Evolutionary conservation across 2,113 vertebrate species (phyloP).

Genomic region (Myocastor coypus): DNA sequence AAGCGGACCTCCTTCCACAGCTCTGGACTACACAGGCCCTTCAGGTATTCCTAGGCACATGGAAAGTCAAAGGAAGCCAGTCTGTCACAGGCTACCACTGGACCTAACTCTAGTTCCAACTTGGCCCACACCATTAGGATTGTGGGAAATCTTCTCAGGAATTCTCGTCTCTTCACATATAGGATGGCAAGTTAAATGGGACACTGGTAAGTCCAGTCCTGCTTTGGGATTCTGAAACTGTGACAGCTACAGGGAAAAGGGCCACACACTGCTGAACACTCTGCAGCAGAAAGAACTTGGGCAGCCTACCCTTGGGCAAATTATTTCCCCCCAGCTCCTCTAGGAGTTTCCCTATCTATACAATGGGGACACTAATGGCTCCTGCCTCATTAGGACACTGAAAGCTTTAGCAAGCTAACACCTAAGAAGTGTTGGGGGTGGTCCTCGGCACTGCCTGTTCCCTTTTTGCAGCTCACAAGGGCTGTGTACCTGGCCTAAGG

Average conservation of each 20-base stretch:
- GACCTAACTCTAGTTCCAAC: not conserved
- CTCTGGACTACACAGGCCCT: conserved; percentile 91
- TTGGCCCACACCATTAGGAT: not conserved
- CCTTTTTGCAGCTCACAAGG: conserved; percentile 2
- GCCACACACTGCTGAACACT: not conserved
- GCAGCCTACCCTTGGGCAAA: not conserved
- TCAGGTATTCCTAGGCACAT: conserved; percentile 90
- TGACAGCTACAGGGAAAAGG: not conserved
- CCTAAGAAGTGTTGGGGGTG: not conserved
- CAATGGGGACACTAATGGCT: not conserved
- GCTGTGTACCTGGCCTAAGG: not conserved
- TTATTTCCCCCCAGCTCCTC: not conserved
- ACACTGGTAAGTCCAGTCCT: not conserved
- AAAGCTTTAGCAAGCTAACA: not conserved
- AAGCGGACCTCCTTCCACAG: conserved; percentile 89
- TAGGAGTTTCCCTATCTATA: not conserved
- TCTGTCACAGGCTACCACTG: not conserved
- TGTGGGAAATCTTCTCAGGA: not conserved
- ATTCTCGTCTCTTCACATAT: not conserved
- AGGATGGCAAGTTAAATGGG: not conserved
- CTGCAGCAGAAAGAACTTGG: not conserved
- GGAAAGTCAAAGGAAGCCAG: conserved; percentile 33
- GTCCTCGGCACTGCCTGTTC: not conserved
- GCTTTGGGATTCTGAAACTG: not conserved
- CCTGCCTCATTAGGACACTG: not conserved